Evolutionary conservation across 2,888 invertebrate genomes (phyloP).

Genomic region (Melanotus villosus): DNA sequence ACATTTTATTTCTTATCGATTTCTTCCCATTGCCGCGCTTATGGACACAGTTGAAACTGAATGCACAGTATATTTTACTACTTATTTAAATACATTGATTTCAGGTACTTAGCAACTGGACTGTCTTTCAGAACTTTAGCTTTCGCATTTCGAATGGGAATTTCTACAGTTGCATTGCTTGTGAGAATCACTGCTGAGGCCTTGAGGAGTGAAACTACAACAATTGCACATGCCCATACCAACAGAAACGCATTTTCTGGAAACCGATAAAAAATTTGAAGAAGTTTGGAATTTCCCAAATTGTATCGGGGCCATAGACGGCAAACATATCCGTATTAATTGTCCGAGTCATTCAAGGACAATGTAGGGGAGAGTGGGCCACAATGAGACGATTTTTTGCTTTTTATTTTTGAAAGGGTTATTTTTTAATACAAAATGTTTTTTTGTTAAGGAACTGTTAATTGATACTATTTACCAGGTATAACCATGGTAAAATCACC

Average conservation of each 20-base stretch:
- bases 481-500: too few species aligned
- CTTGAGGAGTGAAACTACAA: conserved; percentile 28
- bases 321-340: conserved; percentile 16
- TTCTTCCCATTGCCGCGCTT: too few species aligned
- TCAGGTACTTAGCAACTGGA: conserved; percentile 46
- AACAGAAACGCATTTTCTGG: conserved; percentile 21
- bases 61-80: too few species aligned
- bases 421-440: too few species aligned
- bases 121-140: conserved; percentile 42
- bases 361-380: too few species aligned
- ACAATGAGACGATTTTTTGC: too few species aligned
- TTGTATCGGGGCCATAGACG: conserved; percentile 9
- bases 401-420: too few species aligned
- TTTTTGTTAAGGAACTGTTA: too few species aligned
- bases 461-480: too few species aligned
- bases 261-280: conserved; percentile 41
- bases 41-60: too few species aligned
- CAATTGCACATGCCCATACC: conserved; percentile 43
- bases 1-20: too few species aligned
- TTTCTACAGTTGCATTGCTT: conserved; percentile 37
- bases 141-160: conserved; percentile 47
- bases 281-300: conserved; percentile 14
- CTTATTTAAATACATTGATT: too few species aligned
- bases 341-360: background rate
- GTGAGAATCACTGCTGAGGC: conserved; percentile 25